These are phyloP conservation scores for Semibalanus balanoides DNA, from an alignment of 1,140 invertebrate genomes.

Conservation along the genomic window DNA sequence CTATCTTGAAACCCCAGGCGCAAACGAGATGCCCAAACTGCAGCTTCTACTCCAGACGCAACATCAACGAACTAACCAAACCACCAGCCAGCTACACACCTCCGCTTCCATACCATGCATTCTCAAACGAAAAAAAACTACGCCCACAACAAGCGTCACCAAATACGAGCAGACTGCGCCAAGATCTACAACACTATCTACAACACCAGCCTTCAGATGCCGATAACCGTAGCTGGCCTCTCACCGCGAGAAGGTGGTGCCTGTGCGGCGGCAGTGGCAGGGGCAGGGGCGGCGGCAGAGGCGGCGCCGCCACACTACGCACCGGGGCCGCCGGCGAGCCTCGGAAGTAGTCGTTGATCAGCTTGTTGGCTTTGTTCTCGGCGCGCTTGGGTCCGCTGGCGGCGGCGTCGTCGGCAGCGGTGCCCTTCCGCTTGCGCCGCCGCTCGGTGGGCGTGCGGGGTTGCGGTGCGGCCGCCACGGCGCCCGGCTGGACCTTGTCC, in stretches of 20 bases:
- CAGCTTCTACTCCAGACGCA: no score
- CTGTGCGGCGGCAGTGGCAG: background rate
- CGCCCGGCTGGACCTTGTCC: constrained; percentile 27
- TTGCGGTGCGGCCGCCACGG: constrained; percentile 11
- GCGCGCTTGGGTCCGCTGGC: constrained; percentile 1
- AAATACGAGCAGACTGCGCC: no score
- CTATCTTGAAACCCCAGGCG: no score
- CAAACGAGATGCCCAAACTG: no score
- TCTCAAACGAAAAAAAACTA: no score
- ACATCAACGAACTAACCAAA: no score
- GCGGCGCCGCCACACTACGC: constrained; percentile 3
- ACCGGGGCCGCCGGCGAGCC: constrained; percentile 3
- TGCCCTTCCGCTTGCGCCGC: constrained; percentile 32
- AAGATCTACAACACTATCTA: no score
- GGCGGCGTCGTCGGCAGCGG: constrained; percentile 19
- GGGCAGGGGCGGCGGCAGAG: background rate
- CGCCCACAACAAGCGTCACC: no score
- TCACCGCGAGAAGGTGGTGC: constrained; percentile 5
- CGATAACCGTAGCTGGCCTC: background rate
- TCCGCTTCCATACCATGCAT: no score
- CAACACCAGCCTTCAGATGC: background rate
- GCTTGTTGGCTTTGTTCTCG: constrained; percentile 11
- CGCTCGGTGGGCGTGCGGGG: constrained; percentile 20
- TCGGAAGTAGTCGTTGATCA: constrained; percentile 15
- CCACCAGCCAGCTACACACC: no score